Base-by-base conservation (phyloP, 2,113 vertebrate species). In the Sylvietta virens region DNA sequence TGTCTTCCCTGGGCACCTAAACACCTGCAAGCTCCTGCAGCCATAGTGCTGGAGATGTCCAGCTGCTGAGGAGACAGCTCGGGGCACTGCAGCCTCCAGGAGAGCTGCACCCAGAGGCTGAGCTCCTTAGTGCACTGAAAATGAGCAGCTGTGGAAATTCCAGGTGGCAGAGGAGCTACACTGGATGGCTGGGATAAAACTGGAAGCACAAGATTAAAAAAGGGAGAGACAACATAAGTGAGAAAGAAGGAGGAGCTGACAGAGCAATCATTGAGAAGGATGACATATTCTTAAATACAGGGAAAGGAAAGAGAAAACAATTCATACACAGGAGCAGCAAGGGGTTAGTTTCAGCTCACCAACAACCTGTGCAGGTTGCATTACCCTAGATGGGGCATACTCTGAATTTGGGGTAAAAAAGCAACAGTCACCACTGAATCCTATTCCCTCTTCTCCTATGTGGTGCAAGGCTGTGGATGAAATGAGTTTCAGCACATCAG, bases 21-120 rank as follows among this genome's bases (percentile, higher is more conserved):
- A 71, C 1, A 45, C 7, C 26, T 21, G 47, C 54, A 67, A 67
- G 21, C 21, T 81, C 67, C 62, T 47, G 39, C 47, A 45, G 71
- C 58, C 58, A 44, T 0, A 0, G 35, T n/a, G 26, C 19, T 28
- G 9, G 66, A 37, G 31, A 71, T 0, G 1, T 21, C 27, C 13
- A 35, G 51, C 45, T 74, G 64, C 60, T 47, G 27, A 27, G 27
- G 11, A 33, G 15, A 86, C 47, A 74, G 54, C n/a, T 53, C 54
- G 28, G 33, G 64, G 30, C 58, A 65, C 72, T 81, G 58, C 54
- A 83, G 67, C 58, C 82, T 53, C 35, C 4, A 4, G 37, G 37
- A 80, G 22, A 69, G 31, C 50, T 82, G 72, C 23, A 48, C 11
- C 31, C 48, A 77, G 22, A 60, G 13, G 16, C 37, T 79, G 37